Percentiles rank a stretch among this genome's conserved stretches.
Evolutionary conservation across 2,113 vertebrate genomes (phyloP).

Genomic region (Cyphomyrus plagiostoma): DNA sequence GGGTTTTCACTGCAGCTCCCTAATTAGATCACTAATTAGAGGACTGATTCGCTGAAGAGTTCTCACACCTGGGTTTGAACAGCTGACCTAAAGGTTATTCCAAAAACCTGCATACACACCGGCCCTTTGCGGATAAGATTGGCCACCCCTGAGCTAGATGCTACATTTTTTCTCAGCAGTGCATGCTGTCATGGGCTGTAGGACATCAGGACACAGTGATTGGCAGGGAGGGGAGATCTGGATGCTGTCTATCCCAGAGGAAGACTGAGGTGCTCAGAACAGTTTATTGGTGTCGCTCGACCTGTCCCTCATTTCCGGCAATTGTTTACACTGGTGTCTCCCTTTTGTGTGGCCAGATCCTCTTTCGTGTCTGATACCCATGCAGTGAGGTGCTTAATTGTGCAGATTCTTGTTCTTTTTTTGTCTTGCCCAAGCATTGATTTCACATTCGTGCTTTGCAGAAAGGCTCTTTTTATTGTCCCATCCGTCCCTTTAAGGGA

Average conservation of each 20-base stretch:
- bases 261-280: not conserved
- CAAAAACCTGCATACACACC: too few relatives aligned
- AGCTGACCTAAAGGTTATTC: too few relatives aligned
- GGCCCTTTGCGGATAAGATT: too few relatives aligned
- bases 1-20: too few relatives aligned
- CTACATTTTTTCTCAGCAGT: not conserved
- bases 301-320: not conserved
- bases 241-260: not conserved
- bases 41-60: too few relatives aligned
- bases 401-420: not conserved
- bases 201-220: not conserved
- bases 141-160: not conserved
- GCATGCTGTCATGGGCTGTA: not conserved
- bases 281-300: not conserved
- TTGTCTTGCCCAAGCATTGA: not conserved
- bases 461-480: not conserved
- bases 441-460: not conserved
- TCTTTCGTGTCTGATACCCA: not conserved
- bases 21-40: too few relatives aligned
- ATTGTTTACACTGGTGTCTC: not conserved
- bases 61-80: too few relatives aligned
- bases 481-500: not conserved
- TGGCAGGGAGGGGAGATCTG: not conserved
- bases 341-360: slow-evolving; percentile 2
- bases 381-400: not conserved